Evolutionary conservation across 2,797 vertebrate species (phyloP).

Genomic region (Limosa lapponica): DNA sequence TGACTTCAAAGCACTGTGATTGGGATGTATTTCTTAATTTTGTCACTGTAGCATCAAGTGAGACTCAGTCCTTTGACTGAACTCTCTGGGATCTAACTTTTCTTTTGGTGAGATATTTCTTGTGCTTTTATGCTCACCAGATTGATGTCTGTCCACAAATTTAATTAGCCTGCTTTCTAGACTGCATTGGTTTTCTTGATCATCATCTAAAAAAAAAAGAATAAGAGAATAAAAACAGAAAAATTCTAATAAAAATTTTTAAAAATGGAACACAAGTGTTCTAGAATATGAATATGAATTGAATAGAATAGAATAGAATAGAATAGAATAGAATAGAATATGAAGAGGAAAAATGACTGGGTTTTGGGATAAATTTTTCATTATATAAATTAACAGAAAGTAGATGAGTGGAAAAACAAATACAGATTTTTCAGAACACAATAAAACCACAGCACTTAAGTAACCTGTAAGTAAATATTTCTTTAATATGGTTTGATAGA

Average conservation of each 20-base stretch:
- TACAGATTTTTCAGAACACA: neutral
- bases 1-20: neutral
- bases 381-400: neutral
- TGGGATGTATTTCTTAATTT: neutral
- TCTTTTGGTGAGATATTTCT: neutral
- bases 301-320: too few relatives aligned
- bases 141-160: neutral
- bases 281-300: neutral
- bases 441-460: neutral
- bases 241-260: neutral
- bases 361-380: neutral
- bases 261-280: neutral
- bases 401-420: neutral
- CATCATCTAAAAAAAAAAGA: too few relatives aligned
- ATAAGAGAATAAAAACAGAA: neutral
- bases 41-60: neutral
- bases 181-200: neutral
- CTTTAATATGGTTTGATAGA: neutral
- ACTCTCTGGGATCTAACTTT: neutral
- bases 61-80: neutral
- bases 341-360: neutral
- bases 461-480: neutral
- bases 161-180: neutral
- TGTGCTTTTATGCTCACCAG: neutral
- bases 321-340: neutral